Conservation (phyloP, 1,140 invertebrate genomes). For the Drosophila repleta region DNA sequence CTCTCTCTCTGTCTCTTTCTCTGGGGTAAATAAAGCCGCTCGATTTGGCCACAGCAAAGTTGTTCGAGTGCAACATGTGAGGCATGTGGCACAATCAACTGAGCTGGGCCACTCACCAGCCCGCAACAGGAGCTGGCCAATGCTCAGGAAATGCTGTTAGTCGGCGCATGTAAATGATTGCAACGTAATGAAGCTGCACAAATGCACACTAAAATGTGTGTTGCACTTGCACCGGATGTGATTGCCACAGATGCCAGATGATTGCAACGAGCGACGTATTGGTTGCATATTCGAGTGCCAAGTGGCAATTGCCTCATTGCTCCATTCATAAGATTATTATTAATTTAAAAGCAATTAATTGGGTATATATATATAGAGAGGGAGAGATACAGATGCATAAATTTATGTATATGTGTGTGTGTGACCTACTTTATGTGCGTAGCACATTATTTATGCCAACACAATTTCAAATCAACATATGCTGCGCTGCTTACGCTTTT, state of each 20-base stretch:
- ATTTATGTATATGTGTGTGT: neutral
- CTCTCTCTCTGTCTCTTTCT: neutral
- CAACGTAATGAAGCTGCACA: slow-evolving; percentile 74
- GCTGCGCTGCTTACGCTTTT: neutral
- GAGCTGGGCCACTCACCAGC: slow-evolving; percentile 10
- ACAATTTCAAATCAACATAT: slow-evolving; percentile 2
- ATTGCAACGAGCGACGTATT: slow-evolving; percentile 3
- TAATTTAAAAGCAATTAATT: slow-evolving; percentile 2
- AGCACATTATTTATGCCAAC: slow-evolving; percentile 1
- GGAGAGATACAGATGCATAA: no score
- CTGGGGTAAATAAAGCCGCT: slow-evolving; percentile 65
- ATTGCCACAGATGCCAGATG: slow-evolving; percentile 5
- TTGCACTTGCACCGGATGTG: slow-evolving; percentile 17
- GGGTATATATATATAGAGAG: no score
- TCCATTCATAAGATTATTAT: neutral
- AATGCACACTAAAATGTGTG: slow-evolving; percentile 57
- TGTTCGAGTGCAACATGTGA: slow-evolving; percentile 62
- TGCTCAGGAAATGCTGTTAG: slow-evolving; percentile 41
- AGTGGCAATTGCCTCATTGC: slow-evolving; percentile 14
- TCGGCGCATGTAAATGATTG: slow-evolving; percentile 45
- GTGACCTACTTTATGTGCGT: slow-evolving; percentile 2
- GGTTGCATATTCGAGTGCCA: slow-evolving; percentile 1
- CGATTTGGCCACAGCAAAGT: slow-evolving; percentile 66
- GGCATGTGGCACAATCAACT: slow-evolving; percentile 8
- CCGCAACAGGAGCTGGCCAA: slow-evolving; percentile 27